Percentiles rank a stretch among this genome's conserved stretches.
Conservation (phyloP, 2,113 vertebrate genomes). For the Conger conger region DNA sequence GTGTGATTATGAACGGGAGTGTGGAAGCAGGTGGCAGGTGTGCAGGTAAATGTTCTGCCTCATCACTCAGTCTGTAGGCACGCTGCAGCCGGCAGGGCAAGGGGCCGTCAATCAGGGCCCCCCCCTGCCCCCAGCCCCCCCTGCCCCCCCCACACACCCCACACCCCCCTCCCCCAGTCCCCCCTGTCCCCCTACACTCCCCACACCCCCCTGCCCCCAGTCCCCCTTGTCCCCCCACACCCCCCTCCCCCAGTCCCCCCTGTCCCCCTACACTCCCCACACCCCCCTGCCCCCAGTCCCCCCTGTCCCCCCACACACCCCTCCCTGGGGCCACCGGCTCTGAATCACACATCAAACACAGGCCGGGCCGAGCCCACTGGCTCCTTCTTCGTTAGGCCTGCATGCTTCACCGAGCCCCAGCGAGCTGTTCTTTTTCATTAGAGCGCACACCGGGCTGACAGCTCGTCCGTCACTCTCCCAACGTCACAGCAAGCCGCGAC, state of each 20-base stretch:
- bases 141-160: no score
- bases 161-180: no score
- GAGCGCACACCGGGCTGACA: neutral
- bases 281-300: no score
- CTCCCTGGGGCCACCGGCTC: neutral
- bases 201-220: no score
- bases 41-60: neutral
- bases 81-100: neutral
- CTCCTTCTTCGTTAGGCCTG: constrained; percentile 6
- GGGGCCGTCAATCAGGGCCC: constrained; percentile 1
- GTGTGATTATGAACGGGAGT: neutral
- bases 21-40: neutral
- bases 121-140: no score
- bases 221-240: no score
- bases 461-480: neutral
- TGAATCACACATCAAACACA: neutral
- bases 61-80: neutral
- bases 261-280: no score
- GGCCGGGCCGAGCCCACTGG: no score
- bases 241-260: no score
- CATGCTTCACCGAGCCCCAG: neutral
- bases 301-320: no score
- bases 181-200: no score
- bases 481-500: neutral
- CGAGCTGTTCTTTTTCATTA: constrained; percentile 21